These are phyloP conservation scores for Cynoglossus semilaevis DNA, from an alignment of 2,113 vertebrate species.

Conservation along the genomic window DNA sequence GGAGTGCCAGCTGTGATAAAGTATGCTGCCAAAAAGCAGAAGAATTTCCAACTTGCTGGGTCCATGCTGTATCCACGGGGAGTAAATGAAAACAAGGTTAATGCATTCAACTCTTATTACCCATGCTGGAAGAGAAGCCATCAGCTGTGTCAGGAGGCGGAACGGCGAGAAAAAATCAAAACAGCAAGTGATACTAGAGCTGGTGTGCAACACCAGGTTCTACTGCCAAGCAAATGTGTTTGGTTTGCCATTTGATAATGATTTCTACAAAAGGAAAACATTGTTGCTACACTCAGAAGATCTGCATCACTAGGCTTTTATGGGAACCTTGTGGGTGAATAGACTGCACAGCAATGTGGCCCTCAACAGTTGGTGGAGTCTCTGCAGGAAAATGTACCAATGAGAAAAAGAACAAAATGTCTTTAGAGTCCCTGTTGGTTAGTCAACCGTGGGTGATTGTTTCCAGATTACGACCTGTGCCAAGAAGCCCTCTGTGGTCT, in stretches of 20 bases:
- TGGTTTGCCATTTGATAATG: constrained; percentile 51
- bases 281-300: constrained; percentile 29
- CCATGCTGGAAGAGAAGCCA: constrained; percentile 63
- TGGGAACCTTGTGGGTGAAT: constrained; percentile 19
- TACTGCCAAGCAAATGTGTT: constrained; percentile 53
- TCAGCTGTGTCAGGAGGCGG: constrained; percentile 62
- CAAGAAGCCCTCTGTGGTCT: constrained; percentile 55
- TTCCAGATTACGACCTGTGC: constrained; percentile 59
- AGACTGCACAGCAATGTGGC: constrained; percentile 24
- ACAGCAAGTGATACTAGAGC: constrained; percentile 53
- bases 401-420: constrained; percentile 34
- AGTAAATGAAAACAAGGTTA: constrained; percentile 81
- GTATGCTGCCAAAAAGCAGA: constrained; percentile 47
- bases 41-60: constrained; percentile 53
- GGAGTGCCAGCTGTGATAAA: constrained; percentile 60
- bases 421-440: constrained; percentile 41
- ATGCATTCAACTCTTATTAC: constrained; percentile 77
- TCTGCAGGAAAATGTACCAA: constrained; percentile 34
- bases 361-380: constrained; percentile 22
- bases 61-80: constrained; percentile 60
- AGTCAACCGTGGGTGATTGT: constrained; percentile 59
- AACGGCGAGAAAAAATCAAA: constrained; percentile 70
- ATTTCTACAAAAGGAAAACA: constrained; percentile 40
- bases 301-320: constrained; percentile 10
- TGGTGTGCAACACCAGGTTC: constrained; percentile 33